Evolutionary conservation across 2,888 invertebrate species (phyloP), one percentile per base, ranked within the genome.

Genomic region (Acanthosepion lycidas): DNA sequence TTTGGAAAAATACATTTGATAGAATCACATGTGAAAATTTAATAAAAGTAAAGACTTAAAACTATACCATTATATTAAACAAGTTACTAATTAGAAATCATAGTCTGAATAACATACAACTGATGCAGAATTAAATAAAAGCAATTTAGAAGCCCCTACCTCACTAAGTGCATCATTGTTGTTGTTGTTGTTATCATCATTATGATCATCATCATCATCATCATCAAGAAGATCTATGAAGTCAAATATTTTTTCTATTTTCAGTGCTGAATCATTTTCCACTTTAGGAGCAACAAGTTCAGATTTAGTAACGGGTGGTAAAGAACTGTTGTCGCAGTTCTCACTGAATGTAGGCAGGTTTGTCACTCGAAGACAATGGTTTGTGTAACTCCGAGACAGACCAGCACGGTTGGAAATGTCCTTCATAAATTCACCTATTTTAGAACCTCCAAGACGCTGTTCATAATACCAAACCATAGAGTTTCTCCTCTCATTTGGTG

Each of bases 351-450:
- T 12, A 15, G 78, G 78, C 4, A n/a, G n/a, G 12, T 18, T 78
- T 78, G 95, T 95, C 6, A 95, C 95, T 26, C 95, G 18, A 26
- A 95, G 93, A 78, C 95, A 95, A 92, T 95, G 95, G 51, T 95
- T 95, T 26, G 95, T 95, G 91, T 95, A 95, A 55, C 8, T 94
- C 42, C 59, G 94, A n/a, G 94, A 95, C n/a, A 95, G 23, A 51
- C 93, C 94, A 12, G 94, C 93, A 48, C 94, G 33, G 42, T 26
- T n/a, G 0, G 94, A 95, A 20, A 95, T 49, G 23, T 91, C 93
- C 64, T 95, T 95, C 94, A 95, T 95, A 33, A 94, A 94, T 91
- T 95, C 78, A 33, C n/a, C 78, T 33, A 78, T 78, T 33, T 33
- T 78, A 6, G 78, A 33, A 78, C 78, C 33, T 2, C 78, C 78